Percentiles rank a stretch among this genome's conserved stretches.
Evolutionary conservation across 2,888 invertebrate species (phyloP).

Genomic region (Eupelmus urozonus): DNA sequence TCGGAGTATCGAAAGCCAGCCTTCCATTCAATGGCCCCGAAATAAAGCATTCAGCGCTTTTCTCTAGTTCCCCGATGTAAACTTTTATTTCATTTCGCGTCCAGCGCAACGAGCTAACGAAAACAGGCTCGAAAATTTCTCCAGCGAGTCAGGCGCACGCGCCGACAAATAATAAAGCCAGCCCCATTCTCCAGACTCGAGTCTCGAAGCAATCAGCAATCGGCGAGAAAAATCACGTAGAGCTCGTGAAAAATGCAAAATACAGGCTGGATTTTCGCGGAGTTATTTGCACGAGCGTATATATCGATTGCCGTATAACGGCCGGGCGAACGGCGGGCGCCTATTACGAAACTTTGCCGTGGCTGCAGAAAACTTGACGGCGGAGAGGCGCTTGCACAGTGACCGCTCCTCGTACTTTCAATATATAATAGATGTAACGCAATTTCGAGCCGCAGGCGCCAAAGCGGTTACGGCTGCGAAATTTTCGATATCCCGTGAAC

Average conservation of each 20-base stretch:
- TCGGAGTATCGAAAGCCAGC: too few species aligned
- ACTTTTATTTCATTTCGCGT: too few species aligned
- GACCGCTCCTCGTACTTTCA: constrained; percentile 48
- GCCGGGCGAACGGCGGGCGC: not conserved
- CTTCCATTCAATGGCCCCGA: too few species aligned
- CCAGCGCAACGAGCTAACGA: too few species aligned
- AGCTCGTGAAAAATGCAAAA: constrained; percentile 44
- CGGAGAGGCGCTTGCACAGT: constrained; percentile 2
- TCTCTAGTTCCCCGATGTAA: too few species aligned
- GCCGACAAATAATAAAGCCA: not conserved
- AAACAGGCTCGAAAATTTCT: too few species aligned
- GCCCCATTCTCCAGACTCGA: not conserved
- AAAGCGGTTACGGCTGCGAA: constrained; percentile 58
- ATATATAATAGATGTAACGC: constrained; percentile 55
- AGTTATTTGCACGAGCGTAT: not conserved
- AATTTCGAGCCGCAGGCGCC: constrained; percentile 58
- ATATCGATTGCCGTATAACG: constrained; percentile 26
- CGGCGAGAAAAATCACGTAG: constrained; percentile 48
- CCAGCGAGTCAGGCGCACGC: not conserved
- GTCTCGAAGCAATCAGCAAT: constrained; percentile 13
- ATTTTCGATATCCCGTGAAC: too few species aligned
- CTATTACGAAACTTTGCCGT: constrained; percentile 9
- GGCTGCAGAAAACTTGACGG: constrained; percentile 36
- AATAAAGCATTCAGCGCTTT: too few species aligned
- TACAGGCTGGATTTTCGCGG: constrained; percentile 4